These are phyloP conservation scores for Corythaeola cristata DNA, from an alignment of 2,113 vertebrate genomes.

Conservation along the genomic window DNA sequence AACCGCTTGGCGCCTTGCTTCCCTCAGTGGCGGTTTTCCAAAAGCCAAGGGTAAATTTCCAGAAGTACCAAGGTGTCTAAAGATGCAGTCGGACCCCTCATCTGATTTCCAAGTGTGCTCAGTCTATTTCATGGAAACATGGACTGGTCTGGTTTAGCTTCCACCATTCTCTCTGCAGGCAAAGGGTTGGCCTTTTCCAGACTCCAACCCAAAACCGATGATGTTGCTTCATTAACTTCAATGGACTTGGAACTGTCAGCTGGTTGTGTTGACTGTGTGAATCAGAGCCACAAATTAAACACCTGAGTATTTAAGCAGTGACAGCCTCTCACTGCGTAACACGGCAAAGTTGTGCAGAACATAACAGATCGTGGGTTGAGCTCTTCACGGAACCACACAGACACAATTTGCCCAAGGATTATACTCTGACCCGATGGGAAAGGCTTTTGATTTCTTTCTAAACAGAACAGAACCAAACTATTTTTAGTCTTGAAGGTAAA, in stretches of 20 bases:
- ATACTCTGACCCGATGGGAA: neutral
- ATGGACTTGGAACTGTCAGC: neutral
- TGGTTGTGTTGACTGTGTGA: neutral
- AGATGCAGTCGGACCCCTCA: rapidly evolving
- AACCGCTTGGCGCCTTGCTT: rapidly evolving
- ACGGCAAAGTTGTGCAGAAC: neutral
- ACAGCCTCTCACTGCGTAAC: neutral
- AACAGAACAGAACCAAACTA: neutral
- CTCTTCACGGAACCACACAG: neutral
- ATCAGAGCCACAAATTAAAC: neutral
- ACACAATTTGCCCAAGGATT: neutral
- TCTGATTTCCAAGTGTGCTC: neutral
- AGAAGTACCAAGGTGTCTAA: neutral
- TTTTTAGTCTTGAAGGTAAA: neutral
- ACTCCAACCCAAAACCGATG: neutral
- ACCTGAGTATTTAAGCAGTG: neutral
- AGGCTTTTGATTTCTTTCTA: neutral
- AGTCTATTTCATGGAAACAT: rapidly evolving
- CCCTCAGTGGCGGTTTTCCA: rapidly evolving
- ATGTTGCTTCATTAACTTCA: neutral
- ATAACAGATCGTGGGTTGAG: rapidly evolving
- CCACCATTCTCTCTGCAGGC: neutral
- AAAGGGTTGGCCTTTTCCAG: neutral
- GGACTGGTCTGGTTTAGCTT: neutral
- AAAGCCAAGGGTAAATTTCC: neutral